Evolutionary conservation across 35 echinoderm and acorn worm species (phyloP).

Genomic region (Patiria miniata): DNA sequence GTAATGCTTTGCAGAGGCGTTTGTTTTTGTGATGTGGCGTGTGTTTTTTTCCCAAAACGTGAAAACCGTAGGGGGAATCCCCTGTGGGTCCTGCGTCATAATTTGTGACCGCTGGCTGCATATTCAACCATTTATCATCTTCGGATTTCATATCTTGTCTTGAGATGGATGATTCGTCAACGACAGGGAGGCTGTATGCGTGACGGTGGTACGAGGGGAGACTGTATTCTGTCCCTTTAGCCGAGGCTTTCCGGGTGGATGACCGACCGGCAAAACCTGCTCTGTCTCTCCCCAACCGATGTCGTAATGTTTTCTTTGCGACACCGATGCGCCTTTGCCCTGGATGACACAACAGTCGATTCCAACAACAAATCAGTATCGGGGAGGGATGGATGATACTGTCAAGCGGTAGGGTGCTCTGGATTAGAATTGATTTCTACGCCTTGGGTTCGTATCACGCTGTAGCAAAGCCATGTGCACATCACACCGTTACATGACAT

Average conservation of each 20-base stretch:
- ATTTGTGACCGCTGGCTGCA: not conserved
- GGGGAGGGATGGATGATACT: not conserved
- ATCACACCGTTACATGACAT: too few relatives aligned
- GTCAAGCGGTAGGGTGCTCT: not conserved
- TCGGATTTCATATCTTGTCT: slow-evolving; percentile 15
- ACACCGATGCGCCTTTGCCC: too few relatives aligned
- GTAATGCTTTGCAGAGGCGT: slow-evolving; percentile 6
- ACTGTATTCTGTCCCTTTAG: too few relatives aligned
- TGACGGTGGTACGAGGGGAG: too few relatives aligned
- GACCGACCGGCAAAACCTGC: not conserved
- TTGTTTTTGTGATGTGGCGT: not conserved
- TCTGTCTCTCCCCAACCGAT: too few relatives aligned
- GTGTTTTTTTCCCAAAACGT: too few relatives aligned
- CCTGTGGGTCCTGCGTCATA: slow-evolving; percentile 10
- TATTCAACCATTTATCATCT: slow-evolving; percentile 13
- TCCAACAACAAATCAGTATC: slow-evolving; percentile 7
- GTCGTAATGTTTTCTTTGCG: too few relatives aligned
- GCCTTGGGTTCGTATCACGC: not conserved
- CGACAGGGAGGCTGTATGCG: too few relatives aligned
- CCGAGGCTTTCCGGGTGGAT: not conserved
- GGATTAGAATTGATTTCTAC: slow-evolving; percentile 29
- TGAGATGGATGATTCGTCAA: not conserved
- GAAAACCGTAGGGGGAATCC: not conserved
- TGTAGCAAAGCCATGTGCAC: not conserved
- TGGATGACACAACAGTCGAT: not conserved